phyloP scores from a whole-genome alignment of 64 coral and sea anemone species.

The Catalaphyllia jardinei region DNA sequence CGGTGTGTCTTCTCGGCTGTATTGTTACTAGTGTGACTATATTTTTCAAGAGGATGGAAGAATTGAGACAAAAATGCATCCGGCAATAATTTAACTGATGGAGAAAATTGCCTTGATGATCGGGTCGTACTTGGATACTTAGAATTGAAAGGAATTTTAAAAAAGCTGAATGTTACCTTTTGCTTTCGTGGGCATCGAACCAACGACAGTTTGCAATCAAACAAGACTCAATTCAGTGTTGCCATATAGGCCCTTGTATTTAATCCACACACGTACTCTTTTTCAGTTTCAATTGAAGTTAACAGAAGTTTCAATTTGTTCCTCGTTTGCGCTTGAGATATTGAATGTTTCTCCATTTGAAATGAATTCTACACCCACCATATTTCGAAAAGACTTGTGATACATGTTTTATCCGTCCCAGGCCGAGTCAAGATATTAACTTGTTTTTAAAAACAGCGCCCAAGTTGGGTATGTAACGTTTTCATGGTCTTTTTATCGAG shows the following conservation, averaged over 20 bases:
- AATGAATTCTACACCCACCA: no score
- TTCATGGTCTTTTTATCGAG: background rate
- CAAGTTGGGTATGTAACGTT: background rate
- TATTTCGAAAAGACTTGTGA: no score
- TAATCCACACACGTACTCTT: background rate
- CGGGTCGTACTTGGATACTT: background rate
- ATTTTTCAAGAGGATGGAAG: no score
- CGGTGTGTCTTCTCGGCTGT: no score
- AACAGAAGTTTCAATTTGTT: no score
- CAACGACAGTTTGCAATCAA: background rate
- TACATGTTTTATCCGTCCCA: background rate
- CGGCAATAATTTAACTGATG: no score
- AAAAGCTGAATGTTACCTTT: background rate
- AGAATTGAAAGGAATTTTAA: background rate
- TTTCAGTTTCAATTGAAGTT: background rate
- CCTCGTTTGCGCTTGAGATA: no score
- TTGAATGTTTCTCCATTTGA: no score
- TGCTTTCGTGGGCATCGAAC: background rate
- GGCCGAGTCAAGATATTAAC: background rate
- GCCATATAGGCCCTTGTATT: background rate
- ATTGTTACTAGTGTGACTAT: no score
- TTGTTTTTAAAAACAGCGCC: background rate
- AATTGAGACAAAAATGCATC: no score
- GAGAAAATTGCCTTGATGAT: no score
- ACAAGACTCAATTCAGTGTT: background rate